phyloP scores from a whole-genome alignment of 2,888 invertebrate species.

The Venusia cambrica region DNA sequence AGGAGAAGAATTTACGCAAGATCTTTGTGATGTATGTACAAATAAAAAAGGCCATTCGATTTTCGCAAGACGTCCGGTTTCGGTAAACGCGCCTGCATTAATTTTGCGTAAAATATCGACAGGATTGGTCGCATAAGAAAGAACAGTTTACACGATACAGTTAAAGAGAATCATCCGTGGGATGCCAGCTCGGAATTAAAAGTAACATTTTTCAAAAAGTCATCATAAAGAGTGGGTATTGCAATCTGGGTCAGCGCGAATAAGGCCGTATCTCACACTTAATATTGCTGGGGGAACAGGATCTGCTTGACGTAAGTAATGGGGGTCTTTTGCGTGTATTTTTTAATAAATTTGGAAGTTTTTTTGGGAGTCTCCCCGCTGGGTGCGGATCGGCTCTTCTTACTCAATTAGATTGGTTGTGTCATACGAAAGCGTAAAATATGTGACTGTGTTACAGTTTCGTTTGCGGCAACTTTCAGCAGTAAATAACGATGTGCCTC shows the following conservation, averaged over 20 bases:
- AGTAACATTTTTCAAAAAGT: constrained; percentile 79
- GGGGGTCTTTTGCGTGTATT: constrained; percentile 65
- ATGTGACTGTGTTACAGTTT: constrained; percentile 76
- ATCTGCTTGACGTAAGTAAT: constrained; percentile 71
- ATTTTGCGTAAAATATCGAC: constrained; percentile 73
- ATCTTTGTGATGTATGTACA: constrained; percentile 36
- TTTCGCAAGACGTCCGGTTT: constrained; percentile 54
- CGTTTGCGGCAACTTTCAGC: constrained; percentile 53
- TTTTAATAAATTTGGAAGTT: constrained; percentile 72
- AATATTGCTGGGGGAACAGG: constrained; percentile 65
- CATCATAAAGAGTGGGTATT: constrained; percentile 74
- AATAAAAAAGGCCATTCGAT: constrained; percentile 54
- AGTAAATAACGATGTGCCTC: constrained; percentile 68
- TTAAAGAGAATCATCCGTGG: constrained; percentile 64
- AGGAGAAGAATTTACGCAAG: constrained; percentile 1
- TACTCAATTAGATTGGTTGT: constrained; percentile 77
- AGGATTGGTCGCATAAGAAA: constrained; percentile 69
- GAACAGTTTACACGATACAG: constrained; percentile 76
- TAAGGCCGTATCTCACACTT: constrained; percentile 75
- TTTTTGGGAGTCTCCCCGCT: constrained; percentile 75
- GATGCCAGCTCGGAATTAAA: constrained; percentile 59
- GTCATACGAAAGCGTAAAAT: constrained; percentile 74
- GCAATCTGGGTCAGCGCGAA: constrained; percentile 73
- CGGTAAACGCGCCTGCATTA: constrained; percentile 57
- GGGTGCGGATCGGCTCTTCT: constrained; percentile 62